Percentiles rank a stretch among this genome's conserved stretches.
These are phyloP conservation scores for Bubo bubo DNA, from an alignment of 2,113 vertebrate genomes.

Conservation along the genomic window DNA sequence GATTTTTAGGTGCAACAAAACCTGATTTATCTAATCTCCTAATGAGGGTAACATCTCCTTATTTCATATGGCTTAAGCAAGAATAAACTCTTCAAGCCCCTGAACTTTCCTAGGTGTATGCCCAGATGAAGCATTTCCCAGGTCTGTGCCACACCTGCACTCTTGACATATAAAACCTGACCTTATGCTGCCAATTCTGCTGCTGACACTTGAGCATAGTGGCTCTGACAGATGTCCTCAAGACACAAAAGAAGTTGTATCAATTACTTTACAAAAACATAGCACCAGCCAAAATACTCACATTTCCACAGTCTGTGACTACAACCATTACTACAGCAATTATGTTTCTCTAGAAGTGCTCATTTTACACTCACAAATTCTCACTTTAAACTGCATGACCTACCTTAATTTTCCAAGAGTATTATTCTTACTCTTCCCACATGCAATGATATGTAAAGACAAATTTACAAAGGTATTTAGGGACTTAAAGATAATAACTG, in stretches of 20 bases:
- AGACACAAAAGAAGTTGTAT: not conserved
- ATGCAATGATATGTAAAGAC: not conserved
- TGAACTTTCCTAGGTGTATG: not conserved
- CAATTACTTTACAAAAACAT: not conserved
- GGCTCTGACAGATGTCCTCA: not conserved
- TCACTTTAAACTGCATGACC: not conserved
- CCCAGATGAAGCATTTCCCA: not conserved
- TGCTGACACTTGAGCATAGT: not conserved
- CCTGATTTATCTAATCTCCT: not conserved
- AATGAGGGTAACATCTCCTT: not conserved
- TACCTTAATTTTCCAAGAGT: not conserved
- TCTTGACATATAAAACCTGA: not conserved
- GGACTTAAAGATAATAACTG: not conserved
- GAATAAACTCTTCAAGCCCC: not conserved
- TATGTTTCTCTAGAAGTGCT: not conserved
- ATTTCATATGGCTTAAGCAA: not conserved
- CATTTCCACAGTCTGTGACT: not conserved
- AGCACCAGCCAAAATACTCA: not conserved
- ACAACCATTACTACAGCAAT: not conserved
- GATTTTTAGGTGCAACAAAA: not conserved
- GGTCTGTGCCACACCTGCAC: not conserved
- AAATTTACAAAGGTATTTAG: not conserved
- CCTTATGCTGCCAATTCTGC: not conserved
- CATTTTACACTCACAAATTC: not conserved
- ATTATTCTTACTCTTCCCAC: not conserved